These are phyloP conservation scores for Idaea dimidiata DNA, from an alignment of 2,888 invertebrate species.

Conservation along the genomic window DNA sequence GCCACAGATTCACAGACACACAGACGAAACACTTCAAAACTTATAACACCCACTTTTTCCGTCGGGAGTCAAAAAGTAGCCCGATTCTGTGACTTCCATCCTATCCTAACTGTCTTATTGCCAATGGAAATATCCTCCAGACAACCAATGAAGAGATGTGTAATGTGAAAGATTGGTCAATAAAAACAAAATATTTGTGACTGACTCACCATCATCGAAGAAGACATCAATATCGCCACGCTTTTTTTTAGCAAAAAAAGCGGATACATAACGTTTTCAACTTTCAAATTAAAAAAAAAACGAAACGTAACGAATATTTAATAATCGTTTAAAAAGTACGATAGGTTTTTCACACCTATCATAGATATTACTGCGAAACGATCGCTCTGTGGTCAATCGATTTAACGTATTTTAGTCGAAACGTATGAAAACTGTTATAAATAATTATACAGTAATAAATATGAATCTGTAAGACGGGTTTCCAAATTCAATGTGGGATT, in stretches of 20 bases:
- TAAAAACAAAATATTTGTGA: too few species aligned
- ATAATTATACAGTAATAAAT: neutral
- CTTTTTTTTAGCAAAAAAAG: neutral
- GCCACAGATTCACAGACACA: too few species aligned
- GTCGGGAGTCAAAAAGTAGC: too few species aligned
- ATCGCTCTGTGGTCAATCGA: conserved; percentile 36
- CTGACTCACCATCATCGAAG: neutral
- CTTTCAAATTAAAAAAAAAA: neutral
- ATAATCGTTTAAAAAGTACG: conserved; percentile 11
- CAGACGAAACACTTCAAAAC: too few species aligned
- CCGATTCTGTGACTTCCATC: too few species aligned
- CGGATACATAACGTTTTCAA: neutral
- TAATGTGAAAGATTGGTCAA: too few species aligned
- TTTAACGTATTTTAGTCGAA: conserved; percentile 26
- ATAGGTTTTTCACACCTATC: neutral
- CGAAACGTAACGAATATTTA: conserved; percentile 8
- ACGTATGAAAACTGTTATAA: conserved; percentile 6
- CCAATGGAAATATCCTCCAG: too few species aligned
- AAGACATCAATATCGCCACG: neutral
- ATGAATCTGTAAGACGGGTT: too few species aligned
- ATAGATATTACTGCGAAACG: conserved; percentile 19
- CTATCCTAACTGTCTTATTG: too few species aligned
- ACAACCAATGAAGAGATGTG: too few species aligned
- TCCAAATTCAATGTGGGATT: too few species aligned
- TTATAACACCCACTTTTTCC: too few species aligned